Evolutionary conservation across 2,888 invertebrate species (phyloP).

Genomic region (Eristalinus aeneus): DNA sequence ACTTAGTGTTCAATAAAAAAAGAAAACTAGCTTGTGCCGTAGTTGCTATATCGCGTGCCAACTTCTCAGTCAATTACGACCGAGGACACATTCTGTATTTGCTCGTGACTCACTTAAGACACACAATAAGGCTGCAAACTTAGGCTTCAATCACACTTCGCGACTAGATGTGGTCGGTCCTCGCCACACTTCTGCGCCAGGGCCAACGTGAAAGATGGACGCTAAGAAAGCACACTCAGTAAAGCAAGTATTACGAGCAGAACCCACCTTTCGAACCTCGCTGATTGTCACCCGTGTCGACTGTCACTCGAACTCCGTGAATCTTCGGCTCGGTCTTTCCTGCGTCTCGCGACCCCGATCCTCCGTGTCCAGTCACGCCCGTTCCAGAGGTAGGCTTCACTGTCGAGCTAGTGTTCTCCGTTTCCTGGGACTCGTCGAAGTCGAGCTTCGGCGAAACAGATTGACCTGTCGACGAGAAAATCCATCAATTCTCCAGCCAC

Average conservation of each 20-base stretch:
- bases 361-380: slow-evolving; percentile 63
- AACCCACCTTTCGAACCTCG: slow-evolving; percentile 77
- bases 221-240: not conserved
- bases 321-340: slow-evolving; percentile 78
- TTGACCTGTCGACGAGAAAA: slow-evolving; percentile 74
- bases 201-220: slow-evolving; percentile 26
- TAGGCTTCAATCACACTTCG: not conserved
- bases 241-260: not conserved
- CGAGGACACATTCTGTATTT: not conserved
- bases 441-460: slow-evolving; percentile 79
- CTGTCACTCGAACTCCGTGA: slow-evolving; percentile 80
- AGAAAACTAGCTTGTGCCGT: not conserved
- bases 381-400: slow-evolving; percentile 72
- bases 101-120: not conserved
- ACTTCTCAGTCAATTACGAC: not conserved
- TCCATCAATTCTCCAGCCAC: slow-evolving; percentile 4
- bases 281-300: slow-evolving; percentile 79
- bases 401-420: slow-evolving; percentile 72
- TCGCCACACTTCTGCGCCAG: not conserved
- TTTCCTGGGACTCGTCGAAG: slow-evolving; percentile 77
- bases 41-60: not conserved
- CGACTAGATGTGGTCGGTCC: not conserved
- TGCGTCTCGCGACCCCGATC: slow-evolving; percentile 36
- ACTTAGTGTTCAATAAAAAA: not conserved
- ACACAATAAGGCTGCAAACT: not conserved